phyloP scores from a whole-genome alignment of 2,797 vertebrate genomes.

The Poecilia velifera region DNA sequence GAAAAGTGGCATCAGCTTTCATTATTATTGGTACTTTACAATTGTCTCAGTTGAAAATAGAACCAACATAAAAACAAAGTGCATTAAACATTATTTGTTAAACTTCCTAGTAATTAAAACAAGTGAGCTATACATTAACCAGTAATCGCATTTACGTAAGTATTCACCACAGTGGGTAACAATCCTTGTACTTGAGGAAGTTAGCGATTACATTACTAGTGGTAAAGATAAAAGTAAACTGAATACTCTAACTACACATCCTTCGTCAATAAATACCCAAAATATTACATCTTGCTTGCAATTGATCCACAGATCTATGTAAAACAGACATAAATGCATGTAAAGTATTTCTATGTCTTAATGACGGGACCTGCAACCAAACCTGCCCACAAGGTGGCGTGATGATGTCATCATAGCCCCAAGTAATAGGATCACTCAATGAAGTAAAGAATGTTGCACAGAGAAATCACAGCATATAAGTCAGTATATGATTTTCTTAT shows the following conservation, averaged over 20 bases:
- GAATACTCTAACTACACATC: background rate
- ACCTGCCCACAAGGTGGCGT: background rate
- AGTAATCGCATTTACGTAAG: background rate
- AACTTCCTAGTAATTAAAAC: background rate
- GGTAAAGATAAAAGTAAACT: background rate
- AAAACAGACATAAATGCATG: background rate
- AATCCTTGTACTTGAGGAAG: background rate
- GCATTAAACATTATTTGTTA: background rate
- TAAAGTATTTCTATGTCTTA: background rate
- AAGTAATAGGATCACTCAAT: background rate
- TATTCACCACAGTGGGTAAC: background rate
- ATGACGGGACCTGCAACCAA: background rate
- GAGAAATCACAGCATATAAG: background rate
- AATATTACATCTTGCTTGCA: background rate
- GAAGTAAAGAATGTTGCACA: background rate
- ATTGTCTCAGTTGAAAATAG: background rate
- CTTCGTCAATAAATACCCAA: background rate
- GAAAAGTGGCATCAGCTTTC: too few species aligned
- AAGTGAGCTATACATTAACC: background rate
- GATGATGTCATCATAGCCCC: background rate
- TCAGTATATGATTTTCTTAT: background rate
- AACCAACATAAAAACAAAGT: background rate
- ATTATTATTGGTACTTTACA: background rate
- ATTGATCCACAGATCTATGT: background rate
- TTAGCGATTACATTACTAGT: background rate